Evolutionary conservation across 2,888 invertebrate genomes (phyloP).

Genomic region (Achlya flavicornis): DNA sequence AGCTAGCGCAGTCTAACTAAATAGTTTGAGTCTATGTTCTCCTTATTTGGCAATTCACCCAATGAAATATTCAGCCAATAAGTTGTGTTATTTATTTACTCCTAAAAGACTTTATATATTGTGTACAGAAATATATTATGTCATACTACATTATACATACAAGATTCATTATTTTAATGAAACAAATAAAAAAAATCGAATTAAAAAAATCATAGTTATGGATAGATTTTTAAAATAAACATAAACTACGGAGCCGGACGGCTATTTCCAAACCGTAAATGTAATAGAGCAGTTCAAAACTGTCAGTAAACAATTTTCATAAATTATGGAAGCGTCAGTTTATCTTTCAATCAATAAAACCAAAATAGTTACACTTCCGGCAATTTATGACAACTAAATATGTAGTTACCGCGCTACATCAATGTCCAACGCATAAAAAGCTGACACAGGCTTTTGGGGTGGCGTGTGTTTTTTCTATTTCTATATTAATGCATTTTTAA

Average conservation of each 20-base stretch:
- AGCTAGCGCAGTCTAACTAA: too few species aligned
- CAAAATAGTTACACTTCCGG: constrained; percentile 62
- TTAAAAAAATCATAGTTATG: too few species aligned
- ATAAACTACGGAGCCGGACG: neutral
- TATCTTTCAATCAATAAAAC: constrained; percentile 67
- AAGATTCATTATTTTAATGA: too few species aligned
- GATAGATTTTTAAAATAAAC: too few species aligned
- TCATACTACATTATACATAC: too few species aligned
- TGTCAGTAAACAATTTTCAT: constrained; percentile 47
- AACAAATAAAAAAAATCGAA: too few species aligned
- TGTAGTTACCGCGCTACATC: constrained; percentile 34
- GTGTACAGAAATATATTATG: too few species aligned
- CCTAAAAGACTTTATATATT: too few species aligned
- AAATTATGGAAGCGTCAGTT: constrained; percentile 46
- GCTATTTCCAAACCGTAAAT: constrained; percentile 10
- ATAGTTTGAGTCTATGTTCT: too few species aligned
- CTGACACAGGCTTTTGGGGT: constrained; percentile 16
- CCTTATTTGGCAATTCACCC: too few species aligned
- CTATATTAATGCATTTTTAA: constrained; percentile 16
- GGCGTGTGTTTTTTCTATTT: constrained; percentile 15
- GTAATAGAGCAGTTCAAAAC: constrained; percentile 33
- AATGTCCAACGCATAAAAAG: constrained; percentile 41
- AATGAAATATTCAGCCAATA: too few species aligned
- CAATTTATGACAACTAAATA: constrained; percentile 49
- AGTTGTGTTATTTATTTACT: too few species aligned